These are phyloP conservation scores for Peromyscus melanophrys DNA, from an alignment of 2,797 vertebrate genomes.

Conservation along the genomic window DNA sequence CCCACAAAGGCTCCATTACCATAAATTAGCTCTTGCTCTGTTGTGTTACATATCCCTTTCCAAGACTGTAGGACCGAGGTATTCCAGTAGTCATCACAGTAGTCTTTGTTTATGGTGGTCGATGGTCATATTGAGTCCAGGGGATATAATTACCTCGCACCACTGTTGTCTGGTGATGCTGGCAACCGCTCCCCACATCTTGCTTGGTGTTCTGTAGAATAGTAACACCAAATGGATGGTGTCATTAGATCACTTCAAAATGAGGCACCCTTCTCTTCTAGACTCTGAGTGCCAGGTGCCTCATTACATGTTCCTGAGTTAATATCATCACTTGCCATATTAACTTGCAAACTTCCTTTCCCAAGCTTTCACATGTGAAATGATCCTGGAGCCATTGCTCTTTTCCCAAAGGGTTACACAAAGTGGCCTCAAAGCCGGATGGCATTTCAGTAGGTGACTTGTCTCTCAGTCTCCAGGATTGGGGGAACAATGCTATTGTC, in stretches of 20 bases:
- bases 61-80: not conserved
- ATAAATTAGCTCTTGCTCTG: not conserved
- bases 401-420: conserved; percentile 52
- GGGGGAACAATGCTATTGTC: not conserved
- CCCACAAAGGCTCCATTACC: not conserved
- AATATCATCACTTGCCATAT: conserved; percentile 81
- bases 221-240: conserved; percentile 61
- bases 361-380: conserved; percentile 76
- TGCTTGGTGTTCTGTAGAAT: conserved; percentile 75
- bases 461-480: not conserved
- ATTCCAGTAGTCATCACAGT: not conserved
- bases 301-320: conserved; percentile 75
- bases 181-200: conserved; percentile 74
- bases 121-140: not conserved
- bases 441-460: conserved; percentile 74
- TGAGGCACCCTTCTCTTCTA: conserved; percentile 66
- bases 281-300: conserved; percentile 74
- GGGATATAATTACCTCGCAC: not conserved
- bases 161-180: conserved; percentile 60
- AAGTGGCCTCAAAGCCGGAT: conserved; percentile 70
- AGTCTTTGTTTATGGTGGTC: not conserved
- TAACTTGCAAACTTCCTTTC: conserved; percentile 67
- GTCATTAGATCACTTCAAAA: conserved; percentile 68
- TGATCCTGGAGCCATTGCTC: conserved; percentile 72
- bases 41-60: not conserved